Percentiles rank a stretch among this genome's conserved stretches.
Conservation (phyloP, 2,888 invertebrate genomes). For the Metellina segmentata region DNA sequence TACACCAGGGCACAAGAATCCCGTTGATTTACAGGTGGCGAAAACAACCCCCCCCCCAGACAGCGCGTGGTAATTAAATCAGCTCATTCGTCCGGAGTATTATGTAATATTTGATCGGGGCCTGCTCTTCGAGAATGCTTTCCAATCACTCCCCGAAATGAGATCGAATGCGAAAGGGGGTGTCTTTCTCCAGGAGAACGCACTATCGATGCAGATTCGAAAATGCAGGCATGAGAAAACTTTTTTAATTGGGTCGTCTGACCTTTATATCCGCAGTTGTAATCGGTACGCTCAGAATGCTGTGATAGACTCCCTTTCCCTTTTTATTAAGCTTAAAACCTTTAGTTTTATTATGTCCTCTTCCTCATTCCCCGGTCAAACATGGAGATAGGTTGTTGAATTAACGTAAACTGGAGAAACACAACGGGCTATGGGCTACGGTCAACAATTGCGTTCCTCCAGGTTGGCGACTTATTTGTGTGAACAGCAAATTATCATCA, state of each 20-base stretch:
- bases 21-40: not conserved
- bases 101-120: not conserved
- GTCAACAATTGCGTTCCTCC: too few species aligned
- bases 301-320: too few species aligned
- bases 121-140: not conserved
- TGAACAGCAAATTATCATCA: too few species aligned
- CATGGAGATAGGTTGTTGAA: too few species aligned
- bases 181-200: not conserved
- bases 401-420: too few species aligned
- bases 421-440: too few species aligned
- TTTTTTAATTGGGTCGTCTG: not conserved
- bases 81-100: not conserved
- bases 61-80: not conserved
- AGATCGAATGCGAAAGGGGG: not conserved
- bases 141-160: not conserved
- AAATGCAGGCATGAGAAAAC: not conserved
- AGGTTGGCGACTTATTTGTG: too few species aligned
- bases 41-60: not conserved
- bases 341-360: too few species aligned
- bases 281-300: too few species aligned
- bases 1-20: not conserved
- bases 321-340: too few species aligned
- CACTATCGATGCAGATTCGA: not conserved
- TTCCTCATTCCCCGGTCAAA: too few species aligned
- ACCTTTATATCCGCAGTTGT: not conserved